Evolutionary conservation across 2,113 vertebrate genomes (phyloP), one percentile per base, ranked within the genome.

Genomic region (Polypterus bichir): DNA sequence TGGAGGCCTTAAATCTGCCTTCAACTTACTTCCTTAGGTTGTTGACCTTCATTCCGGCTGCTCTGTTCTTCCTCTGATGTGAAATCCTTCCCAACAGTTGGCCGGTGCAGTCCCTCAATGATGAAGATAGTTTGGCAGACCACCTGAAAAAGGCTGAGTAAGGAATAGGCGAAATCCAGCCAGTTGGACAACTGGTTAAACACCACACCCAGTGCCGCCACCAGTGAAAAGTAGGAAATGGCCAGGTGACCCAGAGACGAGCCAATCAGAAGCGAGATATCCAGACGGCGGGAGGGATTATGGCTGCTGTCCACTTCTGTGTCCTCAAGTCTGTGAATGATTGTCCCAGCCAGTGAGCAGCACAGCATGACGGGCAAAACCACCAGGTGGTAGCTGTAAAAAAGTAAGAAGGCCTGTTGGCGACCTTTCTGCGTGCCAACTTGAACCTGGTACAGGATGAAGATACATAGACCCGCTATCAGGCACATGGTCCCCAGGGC

Each of bases 241-340:
- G 71, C 79, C 0, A 83, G 76, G 46, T 83, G 86, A 59, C 87
- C 88, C 0, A 88, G 78, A 1, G 83, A 79, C 1, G 84, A 71
- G 0, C 77, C 80, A 80, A 86, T 82, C 52, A 89, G 61, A 59
- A 89, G 67, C 46, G 83, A 63, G 55, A 81, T 83, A 0, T 89
- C 88, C 64, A 89, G 76, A n/a, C n/a, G n/a, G n/a, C n/a, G n/a
- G n/a, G n/a, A n/a, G n/a, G 83, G 85, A 52, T 89, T 89, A 73
- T 83, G 81, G 44, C 81, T 1, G 0, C 74, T 83, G 66, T 86
- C 87, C 69, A 84, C 61, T 60, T 83, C 83, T 2, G 64, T 77
- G 5, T 84, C 79, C 55, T 84, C 83, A 71, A 86, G 62, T 49
- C 78, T 70, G 0, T 88, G 83, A 61, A 86, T 76, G 64, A 79